Conservation (phyloP, 2,113 vertebrate genomes). For the Sturnus vulgaris region DNA sequence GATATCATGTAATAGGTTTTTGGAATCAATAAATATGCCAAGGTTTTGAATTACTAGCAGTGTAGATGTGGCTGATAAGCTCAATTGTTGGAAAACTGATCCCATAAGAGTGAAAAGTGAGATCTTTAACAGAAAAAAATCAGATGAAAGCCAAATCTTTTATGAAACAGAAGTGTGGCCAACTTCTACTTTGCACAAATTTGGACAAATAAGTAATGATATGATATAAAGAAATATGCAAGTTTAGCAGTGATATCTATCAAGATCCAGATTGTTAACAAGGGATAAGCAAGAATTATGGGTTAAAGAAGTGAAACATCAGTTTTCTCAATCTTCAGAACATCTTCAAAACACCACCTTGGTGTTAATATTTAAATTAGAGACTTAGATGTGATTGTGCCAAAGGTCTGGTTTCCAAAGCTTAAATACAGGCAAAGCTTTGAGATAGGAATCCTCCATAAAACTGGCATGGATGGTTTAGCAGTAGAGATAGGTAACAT, state of each 20-base stretch:
- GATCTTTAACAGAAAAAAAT: background rate
- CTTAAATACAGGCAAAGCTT: background rate
- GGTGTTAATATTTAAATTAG: background rate
- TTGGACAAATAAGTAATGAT: background rate
- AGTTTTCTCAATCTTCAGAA: background rate
- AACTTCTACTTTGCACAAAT: background rate
- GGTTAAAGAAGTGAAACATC: background rate
- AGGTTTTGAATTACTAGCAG: slow-evolving; percentile 38
- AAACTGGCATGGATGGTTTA: background rate
- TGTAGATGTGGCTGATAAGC: slow-evolving; percentile 47
- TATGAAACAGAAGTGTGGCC: background rate
- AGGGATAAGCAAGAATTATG: background rate
- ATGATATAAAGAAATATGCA: background rate
- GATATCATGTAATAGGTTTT: slow-evolving; percentile 53
- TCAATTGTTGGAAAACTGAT: slow-evolving; percentile 49
- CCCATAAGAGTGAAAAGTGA: slow-evolving; percentile 25
- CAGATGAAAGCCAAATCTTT: background rate
- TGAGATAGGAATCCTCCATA: background rate
- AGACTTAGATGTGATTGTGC: background rate
- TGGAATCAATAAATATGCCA: slow-evolving; percentile 60
- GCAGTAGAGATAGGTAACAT: background rate
- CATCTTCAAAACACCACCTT: background rate
- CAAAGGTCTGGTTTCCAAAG: background rate
- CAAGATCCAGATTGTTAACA: background rate
- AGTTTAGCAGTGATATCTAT: background rate